Conservation (phyloP, 2,888 invertebrate genomes). For the Himalopsyche tibetana region DNA sequence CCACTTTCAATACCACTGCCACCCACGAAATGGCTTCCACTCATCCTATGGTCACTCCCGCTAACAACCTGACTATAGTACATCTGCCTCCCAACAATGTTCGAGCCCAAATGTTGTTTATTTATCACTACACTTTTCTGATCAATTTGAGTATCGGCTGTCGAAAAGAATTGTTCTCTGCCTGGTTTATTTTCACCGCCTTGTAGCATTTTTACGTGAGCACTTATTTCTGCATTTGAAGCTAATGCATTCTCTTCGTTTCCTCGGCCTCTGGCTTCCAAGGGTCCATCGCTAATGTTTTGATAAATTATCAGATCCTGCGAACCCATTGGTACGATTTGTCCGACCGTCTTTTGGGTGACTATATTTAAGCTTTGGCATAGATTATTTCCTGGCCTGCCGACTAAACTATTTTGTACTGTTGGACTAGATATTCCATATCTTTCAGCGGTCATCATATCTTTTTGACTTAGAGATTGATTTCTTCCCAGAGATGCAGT, state of each 20-base stretch:
- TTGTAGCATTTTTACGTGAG: conserved; percentile 43
- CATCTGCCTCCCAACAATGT: conserved; percentile 64
- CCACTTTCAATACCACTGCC: conserved; percentile 41
- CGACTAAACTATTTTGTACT: conserved; percentile 50
- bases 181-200: conserved; percentile 52
- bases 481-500: conserved; percentile 73
- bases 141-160: conserved; percentile 27
- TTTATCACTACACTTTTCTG: conserved; percentile 50
- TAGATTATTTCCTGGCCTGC: conserved; percentile 70
- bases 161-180: conserved; percentile 58
- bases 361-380: conserved; percentile 78
- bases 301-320: conserved; percentile 75
- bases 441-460: conserved; percentile 72
- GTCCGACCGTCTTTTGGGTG: conserved; percentile 76
- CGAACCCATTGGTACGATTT: conserved; percentile 74
- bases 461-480: conserved; percentile 68
- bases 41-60: conserved; percentile 45
- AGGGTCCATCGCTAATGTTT: conserved; percentile 66
- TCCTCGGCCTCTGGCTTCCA: conserved; percentile 51
- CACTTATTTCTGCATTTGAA: conserved; percentile 49
- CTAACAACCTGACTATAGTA: conserved; percentile 64
- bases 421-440: conserved; percentile 69
- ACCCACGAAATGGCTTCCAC: conserved; percentile 49
- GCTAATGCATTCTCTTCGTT: conserved; percentile 49
- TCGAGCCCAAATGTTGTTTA: conserved; percentile 62